Base-by-base conservation (phyloP, 1,140 invertebrate species). In the Zaprionus taronus region DNA sequence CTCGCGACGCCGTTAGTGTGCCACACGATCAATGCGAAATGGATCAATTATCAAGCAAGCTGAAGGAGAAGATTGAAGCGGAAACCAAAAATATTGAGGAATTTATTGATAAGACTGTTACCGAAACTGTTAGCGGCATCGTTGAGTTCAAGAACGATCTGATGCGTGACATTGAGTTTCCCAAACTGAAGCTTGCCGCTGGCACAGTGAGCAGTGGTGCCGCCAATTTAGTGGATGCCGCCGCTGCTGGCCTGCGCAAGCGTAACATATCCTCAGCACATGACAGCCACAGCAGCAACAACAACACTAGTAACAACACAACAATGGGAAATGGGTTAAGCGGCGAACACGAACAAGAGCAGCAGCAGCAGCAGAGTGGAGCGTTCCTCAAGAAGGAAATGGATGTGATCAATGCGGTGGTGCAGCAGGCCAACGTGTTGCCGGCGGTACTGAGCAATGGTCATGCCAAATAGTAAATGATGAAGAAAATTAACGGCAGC, bases 81-180 rank as follows among this genome's bases (percentile, higher is more conserved):
- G 92, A 92, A 65, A 92, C 92, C 58, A 87, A 92, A 70, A 93
- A 93, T 78, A 93, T 93, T 87, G 92, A 93, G 78, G 92, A 93
- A 72, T 93, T 93, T 83, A 92, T 93, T 73, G 92, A 93, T 89
- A 92, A 92, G 83, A 92, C 91, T 92, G 91, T 93, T 41, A 92
- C 91, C 44, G 91, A 93, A 62, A 93, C 92, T 56, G 92, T 93
- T 11, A 90, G 80, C 53, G 92, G 92, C 72, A 93, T 93, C 70
- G 92, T 93, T 36, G 92, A 93, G 68, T 91, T 93, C 61, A 93
- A 92, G 51, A 92, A 93, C 57, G 92, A 93, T 77, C 69, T 93
- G 61, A 93, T 93, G 92, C 80, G 91, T 15, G 86, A 92, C 58
- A 83, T 89, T 38, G 84, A 92, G 56, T 83, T 92, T 66, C 91